These are phyloP conservation scores for Cheilosia urbana DNA, from an alignment of 2,888 invertebrate genomes.

Conservation along the genomic window DNA sequence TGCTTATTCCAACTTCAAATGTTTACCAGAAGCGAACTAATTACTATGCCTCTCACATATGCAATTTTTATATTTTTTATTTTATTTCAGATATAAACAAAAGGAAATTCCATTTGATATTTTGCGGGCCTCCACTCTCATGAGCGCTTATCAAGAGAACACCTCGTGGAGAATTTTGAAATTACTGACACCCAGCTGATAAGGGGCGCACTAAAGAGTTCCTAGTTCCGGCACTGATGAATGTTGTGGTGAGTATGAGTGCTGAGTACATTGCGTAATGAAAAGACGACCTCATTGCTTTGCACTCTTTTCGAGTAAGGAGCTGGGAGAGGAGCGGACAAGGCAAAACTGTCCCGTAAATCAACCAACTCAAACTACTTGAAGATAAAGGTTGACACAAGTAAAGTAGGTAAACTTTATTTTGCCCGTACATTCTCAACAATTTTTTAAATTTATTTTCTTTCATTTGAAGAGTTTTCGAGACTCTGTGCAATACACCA, in stretches of 20 bases:
- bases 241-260: no score
- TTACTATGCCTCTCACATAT: conserved; percentile 36
- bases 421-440: neutral
- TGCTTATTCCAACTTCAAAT: conserved; percentile 17
- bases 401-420: neutral
- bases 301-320: no score
- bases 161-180: neutral
- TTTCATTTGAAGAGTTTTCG: conserved; percentile 5
- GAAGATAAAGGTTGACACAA: neutral
- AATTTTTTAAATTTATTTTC: neutral
- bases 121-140: neutral
- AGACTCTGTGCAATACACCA: neutral
- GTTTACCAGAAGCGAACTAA: conserved; percentile 24
- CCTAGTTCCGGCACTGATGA: no score
- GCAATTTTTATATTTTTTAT: neutral
- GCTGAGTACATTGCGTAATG: no score
- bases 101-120: conserved; percentile 15
- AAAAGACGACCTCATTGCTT: no score
- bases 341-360: no score
- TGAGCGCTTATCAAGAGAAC: neutral
- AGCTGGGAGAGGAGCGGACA: no score
- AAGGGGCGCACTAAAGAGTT: neutral
- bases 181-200: neutral
- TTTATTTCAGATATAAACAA: neutral
- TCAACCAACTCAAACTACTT: neutral